Conservation (phyloP, 2,113 vertebrate species). For the Vulpes ferrilata region DNA sequence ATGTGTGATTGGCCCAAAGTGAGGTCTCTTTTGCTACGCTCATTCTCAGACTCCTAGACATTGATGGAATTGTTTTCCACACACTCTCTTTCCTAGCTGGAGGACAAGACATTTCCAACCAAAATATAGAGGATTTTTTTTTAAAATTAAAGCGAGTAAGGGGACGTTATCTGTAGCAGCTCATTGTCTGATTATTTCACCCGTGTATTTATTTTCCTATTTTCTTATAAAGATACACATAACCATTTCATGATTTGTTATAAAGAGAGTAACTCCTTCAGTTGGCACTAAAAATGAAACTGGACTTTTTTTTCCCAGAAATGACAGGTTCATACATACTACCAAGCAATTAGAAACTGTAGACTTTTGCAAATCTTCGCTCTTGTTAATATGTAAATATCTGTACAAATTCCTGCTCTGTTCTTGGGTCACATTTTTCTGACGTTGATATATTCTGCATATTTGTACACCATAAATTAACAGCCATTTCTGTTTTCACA, state of each 20-base stretch:
- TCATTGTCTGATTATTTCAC: not conserved
- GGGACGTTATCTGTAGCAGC: not conserved
- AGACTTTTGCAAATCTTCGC: not conserved
- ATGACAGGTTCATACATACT: not conserved
- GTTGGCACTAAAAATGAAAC: not conserved
- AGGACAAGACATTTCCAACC: not conserved
- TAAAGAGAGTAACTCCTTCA: slow-evolving; percentile 35
- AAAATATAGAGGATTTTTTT: slow-evolving; percentile 35
- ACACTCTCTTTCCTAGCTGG: not conserved
- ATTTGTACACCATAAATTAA: not conserved
- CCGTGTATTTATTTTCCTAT: slow-evolving; percentile 21
- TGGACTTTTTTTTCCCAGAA: slow-evolving; percentile 17
- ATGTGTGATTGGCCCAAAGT: not conserved
- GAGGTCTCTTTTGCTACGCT: not conserved
- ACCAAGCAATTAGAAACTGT: not conserved
- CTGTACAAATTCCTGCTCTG: not conserved
- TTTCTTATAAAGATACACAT: not conserved
- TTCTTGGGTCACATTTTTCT: not conserved
- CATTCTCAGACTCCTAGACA: not conserved
- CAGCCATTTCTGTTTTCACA: not conserved
- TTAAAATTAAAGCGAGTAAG: not conserved
- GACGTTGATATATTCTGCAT: not conserved
- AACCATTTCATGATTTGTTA: not conserved
- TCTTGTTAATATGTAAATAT: not conserved
- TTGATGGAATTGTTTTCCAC: not conserved